These are phyloP conservation scores for Oscheius sp. DNA, from an alignment of 2,888 invertebrate species.

Conservation along the genomic window DNA sequence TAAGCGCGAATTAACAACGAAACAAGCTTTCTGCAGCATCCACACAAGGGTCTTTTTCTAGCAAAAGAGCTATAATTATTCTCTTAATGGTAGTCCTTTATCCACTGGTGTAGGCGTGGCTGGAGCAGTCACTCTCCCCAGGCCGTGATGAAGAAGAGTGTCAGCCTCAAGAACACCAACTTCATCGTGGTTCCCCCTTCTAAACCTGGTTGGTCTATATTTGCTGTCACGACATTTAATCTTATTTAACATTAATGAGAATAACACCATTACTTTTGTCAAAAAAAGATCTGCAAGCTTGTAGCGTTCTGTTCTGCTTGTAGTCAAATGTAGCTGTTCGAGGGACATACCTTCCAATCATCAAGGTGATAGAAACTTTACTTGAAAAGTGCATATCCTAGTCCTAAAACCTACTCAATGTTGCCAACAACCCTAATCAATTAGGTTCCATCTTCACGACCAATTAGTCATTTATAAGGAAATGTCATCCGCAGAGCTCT, in stretches of 20 bases:
- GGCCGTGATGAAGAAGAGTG: conserved; percentile 18
- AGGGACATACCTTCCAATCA: no score
- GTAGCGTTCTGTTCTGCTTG: no score
- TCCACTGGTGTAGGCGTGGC: conserved; percentile 1
- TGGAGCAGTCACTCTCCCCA: not conserved
- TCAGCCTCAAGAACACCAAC: conserved; percentile 11
- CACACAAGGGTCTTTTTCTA: no score
- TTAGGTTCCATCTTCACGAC: not conserved
- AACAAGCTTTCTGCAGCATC: no score
- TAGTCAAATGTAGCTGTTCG: no score
- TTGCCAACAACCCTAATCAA: conserved; percentile 3
- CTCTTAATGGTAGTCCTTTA: not conserved
- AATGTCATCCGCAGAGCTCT: not conserved
- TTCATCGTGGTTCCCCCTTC: conserved; percentile 18
- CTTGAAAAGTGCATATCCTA: no score
- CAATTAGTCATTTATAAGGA: conserved; percentile 24
- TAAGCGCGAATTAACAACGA: no score
- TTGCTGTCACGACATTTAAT: not conserved
- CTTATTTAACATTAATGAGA: not conserved
- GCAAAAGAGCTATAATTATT: not conserved
- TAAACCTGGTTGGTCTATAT: conserved; percentile 11
- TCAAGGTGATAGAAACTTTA: no score
- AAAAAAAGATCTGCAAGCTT: no score
- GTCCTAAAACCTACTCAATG: no score
- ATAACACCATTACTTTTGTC: no score